Percentiles rank a stretch among this genome's conserved stretches.
Conservation (phyloP, 2,797 vertebrate genomes). For the Coregonus ussuriensis region DNA sequence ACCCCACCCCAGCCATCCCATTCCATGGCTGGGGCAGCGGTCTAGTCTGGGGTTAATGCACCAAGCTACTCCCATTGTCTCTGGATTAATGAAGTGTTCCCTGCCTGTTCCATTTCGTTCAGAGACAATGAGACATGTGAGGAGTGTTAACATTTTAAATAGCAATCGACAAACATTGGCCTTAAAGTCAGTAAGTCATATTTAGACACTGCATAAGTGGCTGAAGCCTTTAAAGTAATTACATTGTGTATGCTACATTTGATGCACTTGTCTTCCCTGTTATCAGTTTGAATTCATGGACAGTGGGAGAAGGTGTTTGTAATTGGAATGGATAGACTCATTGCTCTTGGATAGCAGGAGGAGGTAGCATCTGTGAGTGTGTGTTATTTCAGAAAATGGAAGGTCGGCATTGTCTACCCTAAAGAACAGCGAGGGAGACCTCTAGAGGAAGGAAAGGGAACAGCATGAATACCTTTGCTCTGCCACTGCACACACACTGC, state of each 20-base stretch:
- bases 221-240: conserved; percentile 33
- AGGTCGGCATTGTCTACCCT: conserved; percentile 12
- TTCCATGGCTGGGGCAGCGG: conserved; percentile 42
- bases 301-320: conserved; percentile 32
- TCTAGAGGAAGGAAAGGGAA: conserved; percentile 65
- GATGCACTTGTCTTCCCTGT: conserved; percentile 37
- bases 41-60: conserved; percentile 74
- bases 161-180: conserved; percentile 48
- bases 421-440: conserved; percentile 70
- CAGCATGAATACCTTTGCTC: neutral
- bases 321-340: conserved; percentile 55
- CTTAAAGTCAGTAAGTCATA: conserved; percentile 48
- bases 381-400: too few species aligned
- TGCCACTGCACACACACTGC: neutral
- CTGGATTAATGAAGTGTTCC: conserved; percentile 72
- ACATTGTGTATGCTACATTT: conserved; percentile 22
- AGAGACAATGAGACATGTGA: conserved; percentile 62
- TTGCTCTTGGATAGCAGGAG: conserved; percentile 49
- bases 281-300: conserved; percentile 45
- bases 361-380: conserved; percentile 7
- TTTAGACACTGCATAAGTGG: conserved; percentile 12
- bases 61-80: conserved; percentile 70
- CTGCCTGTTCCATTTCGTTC: conserved; percentile 62
- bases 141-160: conserved; percentile 57
- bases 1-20: conserved; percentile 19